Evolutionary conservation across 1,140 invertebrate genomes (phyloP).

Genomic region (Panulirus ornatus): DNA sequence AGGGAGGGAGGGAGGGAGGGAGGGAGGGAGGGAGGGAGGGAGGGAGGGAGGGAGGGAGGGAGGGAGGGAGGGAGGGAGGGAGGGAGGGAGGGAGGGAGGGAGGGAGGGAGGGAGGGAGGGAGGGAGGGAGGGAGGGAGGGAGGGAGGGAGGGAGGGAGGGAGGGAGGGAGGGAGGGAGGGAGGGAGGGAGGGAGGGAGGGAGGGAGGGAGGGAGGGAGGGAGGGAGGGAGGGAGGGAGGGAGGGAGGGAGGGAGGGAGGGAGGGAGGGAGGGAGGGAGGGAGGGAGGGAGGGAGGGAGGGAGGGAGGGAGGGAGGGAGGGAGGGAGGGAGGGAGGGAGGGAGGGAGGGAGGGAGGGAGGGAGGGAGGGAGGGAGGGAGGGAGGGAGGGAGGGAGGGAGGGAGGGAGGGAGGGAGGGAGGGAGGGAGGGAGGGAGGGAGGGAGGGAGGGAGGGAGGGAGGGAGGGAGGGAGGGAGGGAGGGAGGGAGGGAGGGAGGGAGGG

Average conservation of each 20-base stretch:
- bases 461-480: slow-evolving; percentile 14
- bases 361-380: background rate
- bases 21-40: background rate
- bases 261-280: background rate
- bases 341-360: background rate
- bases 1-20: background rate
- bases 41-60: background rate
- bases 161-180: too few relatives aligned
- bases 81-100: slow-evolving; percentile 6
- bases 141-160: too few relatives aligned
- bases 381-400: background rate
- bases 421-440: slow-evolving; percentile 27
- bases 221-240: too few relatives aligned
- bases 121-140: too few relatives aligned
- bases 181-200: too few relatives aligned
- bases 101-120: background rate
- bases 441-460: slow-evolving; percentile 34
- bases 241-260: too few relatives aligned
- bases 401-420: slow-evolving; percentile 18
- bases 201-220: too few relatives aligned
- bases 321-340: background rate
- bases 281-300: background rate
- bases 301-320: background rate
- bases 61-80: background rate
- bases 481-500: background rate